Percentiles rank a stretch among this genome's conserved stretches.
These are phyloP conservation scores for Oryzias curvinotus DNA, from an alignment of 2,113 vertebrate genomes.

Conservation along the genomic window DNA sequence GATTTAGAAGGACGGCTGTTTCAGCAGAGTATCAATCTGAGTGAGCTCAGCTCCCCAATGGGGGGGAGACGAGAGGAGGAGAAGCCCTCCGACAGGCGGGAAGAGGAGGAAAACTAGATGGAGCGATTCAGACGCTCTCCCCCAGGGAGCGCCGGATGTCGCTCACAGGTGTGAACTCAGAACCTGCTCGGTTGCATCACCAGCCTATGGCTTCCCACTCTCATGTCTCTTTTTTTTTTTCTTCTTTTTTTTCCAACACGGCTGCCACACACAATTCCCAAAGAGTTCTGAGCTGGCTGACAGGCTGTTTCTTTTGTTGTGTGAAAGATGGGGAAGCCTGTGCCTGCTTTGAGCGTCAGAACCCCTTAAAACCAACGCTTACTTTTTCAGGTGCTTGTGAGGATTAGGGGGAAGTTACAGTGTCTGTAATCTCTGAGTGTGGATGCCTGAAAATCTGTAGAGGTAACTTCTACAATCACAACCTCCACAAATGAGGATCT, in stretches of 20 bases:
- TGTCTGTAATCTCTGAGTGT: constrained; percentile 17
- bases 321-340: constrained; percentile 33
- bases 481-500: neutral
- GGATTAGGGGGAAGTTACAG: constrained; percentile 8
- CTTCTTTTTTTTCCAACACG: constrained; percentile 24
- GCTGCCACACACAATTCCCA: constrained; percentile 33
- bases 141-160: constrained; percentile 46
- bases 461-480: constrained; percentile 20
- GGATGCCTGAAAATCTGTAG: constrained; percentile 10
- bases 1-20: constrained; percentile 15
- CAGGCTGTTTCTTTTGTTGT: constrained; percentile 38
- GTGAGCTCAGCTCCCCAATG: neutral
- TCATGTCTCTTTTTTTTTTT: constrained; percentile 37
- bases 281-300: constrained; percentile 32
- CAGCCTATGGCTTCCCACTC: constrained; percentile 49
- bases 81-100: constrained; percentile 17
- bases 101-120: neutral
- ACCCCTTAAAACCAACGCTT: constrained; percentile 26
- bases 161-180: constrained; percentile 71
- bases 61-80: constrained; percentile 22
- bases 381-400: constrained; percentile 17
- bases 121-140: constrained; percentile 22
- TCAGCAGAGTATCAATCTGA: constrained; percentile 27
- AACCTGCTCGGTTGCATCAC: constrained; percentile 49
- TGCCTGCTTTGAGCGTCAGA: constrained; percentile 17